A percentile compares a stretch with the other conserved stretches of the same genome.
Conservation (phyloP, 2,888 invertebrate species). For the Drosophila neoperkinsi region DNA sequence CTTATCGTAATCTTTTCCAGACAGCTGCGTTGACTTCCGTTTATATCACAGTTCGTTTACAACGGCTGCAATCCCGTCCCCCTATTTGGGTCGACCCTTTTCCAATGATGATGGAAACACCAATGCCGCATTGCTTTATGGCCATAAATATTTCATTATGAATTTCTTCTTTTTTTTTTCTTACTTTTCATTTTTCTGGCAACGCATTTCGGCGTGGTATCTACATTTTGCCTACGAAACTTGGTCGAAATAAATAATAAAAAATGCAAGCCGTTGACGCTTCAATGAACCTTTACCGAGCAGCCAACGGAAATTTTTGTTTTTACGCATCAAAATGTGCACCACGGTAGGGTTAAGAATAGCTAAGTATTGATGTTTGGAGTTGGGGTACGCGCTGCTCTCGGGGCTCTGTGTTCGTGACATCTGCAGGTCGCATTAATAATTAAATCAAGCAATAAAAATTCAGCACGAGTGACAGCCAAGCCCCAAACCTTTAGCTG, state of each 20-base stretch:
- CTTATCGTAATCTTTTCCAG: conserved; percentile 80
- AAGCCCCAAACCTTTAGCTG: conserved; percentile 16
- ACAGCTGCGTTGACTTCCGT: conserved; percentile 77
- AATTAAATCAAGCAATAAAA: conserved; percentile 82
- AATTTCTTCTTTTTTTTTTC: conserved; percentile 51
- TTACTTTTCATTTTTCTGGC: conserved; percentile 22
- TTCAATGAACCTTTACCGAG: conserved; percentile 64
- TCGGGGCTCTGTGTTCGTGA: conserved; percentile 62
- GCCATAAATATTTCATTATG: conserved; percentile 81
- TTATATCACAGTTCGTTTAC: conserved; percentile 44
- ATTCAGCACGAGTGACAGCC: conserved; percentile 76
- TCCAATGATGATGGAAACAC: conserved; percentile 62
- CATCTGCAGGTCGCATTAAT: conserved; percentile 82
- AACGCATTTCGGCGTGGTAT: conserved; percentile 70
- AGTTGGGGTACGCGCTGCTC: neutral
- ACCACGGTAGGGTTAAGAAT: conserved; percentile 72
- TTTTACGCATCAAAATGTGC: conserved; percentile 77
- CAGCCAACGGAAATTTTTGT: conserved; percentile 51
- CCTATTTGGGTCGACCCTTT: conserved; percentile 53
- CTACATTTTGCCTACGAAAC: conserved; percentile 59
- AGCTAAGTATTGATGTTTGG: conserved; percentile 42
- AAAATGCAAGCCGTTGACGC: conserved; percentile 78
- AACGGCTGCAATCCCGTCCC: conserved; percentile 10
- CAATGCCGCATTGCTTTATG: conserved; percentile 76
- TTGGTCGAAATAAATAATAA: conserved; percentile 76